phyloP scores from a whole-genome alignment of 1,140 invertebrate genomes.

The Muscidifurax raptorellus region DNA sequence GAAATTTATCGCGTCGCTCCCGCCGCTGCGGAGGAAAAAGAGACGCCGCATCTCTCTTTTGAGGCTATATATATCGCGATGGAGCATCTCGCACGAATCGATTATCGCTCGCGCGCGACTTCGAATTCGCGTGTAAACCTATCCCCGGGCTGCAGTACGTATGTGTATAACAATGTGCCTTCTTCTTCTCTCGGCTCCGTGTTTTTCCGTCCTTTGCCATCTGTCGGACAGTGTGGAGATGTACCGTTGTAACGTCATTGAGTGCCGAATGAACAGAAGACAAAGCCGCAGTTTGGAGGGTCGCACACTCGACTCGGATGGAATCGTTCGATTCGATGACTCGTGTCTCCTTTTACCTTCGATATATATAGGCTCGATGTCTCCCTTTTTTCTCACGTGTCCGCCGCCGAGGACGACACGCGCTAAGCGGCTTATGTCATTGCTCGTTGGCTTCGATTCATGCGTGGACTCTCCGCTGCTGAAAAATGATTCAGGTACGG shows the following conservation, averaged over 20 bases:
- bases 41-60: not conserved
- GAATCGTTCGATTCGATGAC: conserved; percentile 24
- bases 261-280: not conserved
- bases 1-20: conserved; percentile 41
- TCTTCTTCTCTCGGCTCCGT: not conserved
- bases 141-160: not conserved
- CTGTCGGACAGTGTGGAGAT: too few species aligned
- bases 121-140: not conserved
- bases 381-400: conserved; percentile 11
- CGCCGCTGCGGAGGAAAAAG: not conserved
- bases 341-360: not conserved
- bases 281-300: not conserved
- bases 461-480: not conserved
- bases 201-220: not conserved
- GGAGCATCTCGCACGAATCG: conserved; percentile 25
- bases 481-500: conserved; percentile 36
- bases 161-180: not conserved
- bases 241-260: not conserved
- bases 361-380: not conserved
- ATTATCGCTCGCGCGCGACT: conserved; percentile 22
- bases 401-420: not conserved
- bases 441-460: conserved; percentile 45
- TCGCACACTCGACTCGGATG: not conserved
- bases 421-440: conserved; percentile 43
- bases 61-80: not conserved